Conservation (phyloP, 2,113 vertebrate species). For the Tachuris rubrigastra region DNA sequence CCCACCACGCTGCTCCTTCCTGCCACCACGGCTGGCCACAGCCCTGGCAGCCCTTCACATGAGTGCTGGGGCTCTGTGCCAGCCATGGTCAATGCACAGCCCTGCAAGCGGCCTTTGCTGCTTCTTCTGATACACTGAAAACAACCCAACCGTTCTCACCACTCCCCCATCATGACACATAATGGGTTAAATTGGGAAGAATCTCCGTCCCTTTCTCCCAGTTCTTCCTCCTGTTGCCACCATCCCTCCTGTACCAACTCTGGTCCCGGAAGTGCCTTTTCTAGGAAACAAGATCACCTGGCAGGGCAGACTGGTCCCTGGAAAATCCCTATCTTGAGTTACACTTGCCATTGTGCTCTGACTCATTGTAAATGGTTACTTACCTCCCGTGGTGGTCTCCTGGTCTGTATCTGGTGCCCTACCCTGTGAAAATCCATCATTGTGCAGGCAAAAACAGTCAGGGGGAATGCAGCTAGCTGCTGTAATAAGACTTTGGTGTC, state of each 20-base stretch:
- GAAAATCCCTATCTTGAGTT: conserved; percentile 40
- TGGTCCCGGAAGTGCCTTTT: conserved; percentile 71
- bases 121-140: conserved; percentile 55
- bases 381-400: neutral
- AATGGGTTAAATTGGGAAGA: conserved; percentile 26
- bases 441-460: conserved; percentile 49
- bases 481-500: conserved; percentile 31
- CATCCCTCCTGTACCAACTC: conserved; percentile 1
- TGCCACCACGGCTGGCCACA: neutral
- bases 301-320: conserved; percentile 38
- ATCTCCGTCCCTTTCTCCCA: neutral
- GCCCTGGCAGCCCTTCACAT: neutral
- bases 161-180: neutral
- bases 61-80: neutral
- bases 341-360: conserved; percentile 14
- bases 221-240: neutral
- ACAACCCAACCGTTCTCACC: neutral
- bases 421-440: conserved; percentile 41
- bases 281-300: conserved; percentile 49
- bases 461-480: conserved; percentile 53
- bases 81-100: neutral
- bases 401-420: conserved; percentile 40
- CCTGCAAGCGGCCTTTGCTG: conserved; percentile 35
- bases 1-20: neutral
- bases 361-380: conserved; percentile 39